Evolutionary conservation across 2,113 vertebrate species (phyloP), one percentile per base, ranked within the genome.

Genomic region (Nesoenas mayeri): DNA sequence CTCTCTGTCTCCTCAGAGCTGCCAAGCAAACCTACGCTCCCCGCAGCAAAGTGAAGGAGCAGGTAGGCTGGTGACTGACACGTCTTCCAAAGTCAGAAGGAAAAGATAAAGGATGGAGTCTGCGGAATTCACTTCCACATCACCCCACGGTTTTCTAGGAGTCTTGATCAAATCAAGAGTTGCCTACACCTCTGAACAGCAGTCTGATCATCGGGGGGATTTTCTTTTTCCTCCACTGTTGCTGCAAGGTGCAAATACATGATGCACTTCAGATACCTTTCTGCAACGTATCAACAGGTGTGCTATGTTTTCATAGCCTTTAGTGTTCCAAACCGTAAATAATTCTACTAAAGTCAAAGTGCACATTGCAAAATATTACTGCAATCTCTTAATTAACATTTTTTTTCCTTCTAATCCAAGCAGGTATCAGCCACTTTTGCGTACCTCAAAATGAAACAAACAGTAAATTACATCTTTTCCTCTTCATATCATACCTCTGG

Each of bases 51-150:
- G 75, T 5, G 1, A 34, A 44, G 80, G 75, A 60, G 89, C 73
- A 65, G 80, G 79, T 77, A 80, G 88, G 94, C 67, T 96, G 74
- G 71, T 82, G 90, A 91, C 6, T 91, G 92, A 88, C 88, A 69
- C 11, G 0, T 51, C 74, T 82, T 74, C 82, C 71, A n/a, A 51
- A 87, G 22, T 50, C 67, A 71, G 79, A 75, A 75, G 51, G 50
- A 54, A 75, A 74, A 85, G 36, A 40, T 79, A 81, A 66, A 78
- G 57, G 61, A 79, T 85, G 40, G 87, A 92, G 70, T 60, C 89
- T 89, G 62, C 57, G 85, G 87, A 94, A 89, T 70, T 89, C 74
- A 53, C 22, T 85, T 94, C 71, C 61, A 92, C 31, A 75, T 78
- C 86, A 91, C 81, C 89, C 87, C 74, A 40, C 66, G 42, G 83